Conservation (phyloP, 2,888 invertebrate species). For the Caenorhabditis japonica region DNA sequence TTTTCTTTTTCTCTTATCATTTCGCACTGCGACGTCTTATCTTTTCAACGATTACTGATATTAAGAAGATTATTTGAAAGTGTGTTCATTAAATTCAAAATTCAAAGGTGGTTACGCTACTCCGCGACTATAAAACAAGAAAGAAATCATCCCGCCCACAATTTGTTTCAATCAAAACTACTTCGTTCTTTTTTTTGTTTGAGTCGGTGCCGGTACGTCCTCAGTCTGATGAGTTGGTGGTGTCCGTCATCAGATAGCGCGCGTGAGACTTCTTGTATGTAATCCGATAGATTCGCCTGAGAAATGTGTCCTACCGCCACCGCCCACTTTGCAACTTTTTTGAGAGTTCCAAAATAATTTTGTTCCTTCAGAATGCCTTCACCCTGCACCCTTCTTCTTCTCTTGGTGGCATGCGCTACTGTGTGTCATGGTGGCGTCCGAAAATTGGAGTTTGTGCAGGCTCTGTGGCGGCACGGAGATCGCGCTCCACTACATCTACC, state of each 20-base stretch:
- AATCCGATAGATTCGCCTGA: conserved; percentile 33
- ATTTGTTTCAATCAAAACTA: no score
- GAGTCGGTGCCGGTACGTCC: no score
- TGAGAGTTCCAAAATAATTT: conserved; percentile 9
- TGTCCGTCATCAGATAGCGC: conserved; percentile 47
- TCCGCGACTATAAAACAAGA: no score
- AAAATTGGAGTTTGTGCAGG: conserved; percentile 67
- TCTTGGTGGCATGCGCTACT: conserved; percentile 3
- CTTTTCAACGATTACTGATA: no score
- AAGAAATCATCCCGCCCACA: no score
- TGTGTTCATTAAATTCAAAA: no score
- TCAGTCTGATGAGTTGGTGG: conserved; percentile 23
- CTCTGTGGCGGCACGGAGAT: conserved; percentile 90
- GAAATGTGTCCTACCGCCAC: conserved; percentile 16
- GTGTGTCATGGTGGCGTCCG: conserved; percentile 4
- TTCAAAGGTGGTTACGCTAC: no score
- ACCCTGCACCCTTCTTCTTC: not conserved
- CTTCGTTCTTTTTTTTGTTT: no score
- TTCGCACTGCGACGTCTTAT: no score
- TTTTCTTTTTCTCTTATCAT: no score
- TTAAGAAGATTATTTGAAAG: not conserved
- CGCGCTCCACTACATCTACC: conserved; percentile 55
- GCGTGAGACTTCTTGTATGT: conserved; percentile 38
- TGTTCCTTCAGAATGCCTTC: conserved; percentile 3
- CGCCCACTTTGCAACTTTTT: not conserved